Base-by-base conservation (phyloP, 2,888 invertebrate genomes). In the Hedya salicella region DNA sequence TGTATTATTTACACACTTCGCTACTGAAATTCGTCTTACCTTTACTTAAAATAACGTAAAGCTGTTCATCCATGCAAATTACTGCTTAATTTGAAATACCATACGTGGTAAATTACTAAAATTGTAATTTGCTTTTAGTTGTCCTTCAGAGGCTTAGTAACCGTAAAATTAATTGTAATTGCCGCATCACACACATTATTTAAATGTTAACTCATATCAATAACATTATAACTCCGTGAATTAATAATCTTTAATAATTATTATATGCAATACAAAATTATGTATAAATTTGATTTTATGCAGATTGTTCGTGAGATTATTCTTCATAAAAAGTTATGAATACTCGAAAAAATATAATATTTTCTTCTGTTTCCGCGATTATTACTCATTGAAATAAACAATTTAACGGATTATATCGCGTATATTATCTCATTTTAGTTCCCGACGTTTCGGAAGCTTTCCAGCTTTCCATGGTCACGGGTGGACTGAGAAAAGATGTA, bases 181-280 rank as follows among this genome's bases (percentile, higher is more conserved):
- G 9, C 9, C 2, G 13, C 36, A 36, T 36, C 8, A 36, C 9
- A 36, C 9, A 36, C 6, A 36, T 25, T 25, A 36, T 9, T 9
- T 32, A 52, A 52, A 52, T 52, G 32, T 52, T 36, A 52, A 32
- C 11, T 16, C 11, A 5, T 52, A 32, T 32, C 32, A 52, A 52
- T 52, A 52, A 32, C 32, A 19, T 59, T 48, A 46, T 17, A 30
- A 21, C 16, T 59, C 14, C 36, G 25, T 44, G 19, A 25, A 46
- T 48, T 59, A 16, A n/a, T 44, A 44, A 59, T 44, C 44, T 36
- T 32, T 16, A 4, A 42, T 19, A n/a, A 59, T 46, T 59, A 48
- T 21, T 30, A 57, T 57, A 21, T 52, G 36, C 42, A 42, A 56
- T 42, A 14, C 5, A 25, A 54, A 39, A 54, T 17, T 9, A 56